Evolutionary conservation across 1,140 invertebrate genomes (phyloP), one percentile per base, ranked within the genome.

Genomic region (Macrobrachium rosenbergii): DNA sequence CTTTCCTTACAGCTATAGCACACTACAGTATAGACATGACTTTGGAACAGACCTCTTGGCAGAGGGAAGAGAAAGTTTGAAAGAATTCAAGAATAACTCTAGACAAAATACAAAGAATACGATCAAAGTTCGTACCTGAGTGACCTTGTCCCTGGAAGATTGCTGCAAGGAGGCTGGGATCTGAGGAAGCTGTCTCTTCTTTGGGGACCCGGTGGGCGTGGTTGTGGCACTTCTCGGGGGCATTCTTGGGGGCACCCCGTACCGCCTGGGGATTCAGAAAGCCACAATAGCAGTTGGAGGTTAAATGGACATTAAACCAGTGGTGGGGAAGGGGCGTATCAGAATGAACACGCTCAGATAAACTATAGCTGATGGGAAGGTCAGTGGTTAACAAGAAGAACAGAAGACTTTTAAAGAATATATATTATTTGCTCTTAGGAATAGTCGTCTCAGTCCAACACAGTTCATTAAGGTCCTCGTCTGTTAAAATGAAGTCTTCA

Each of bases 181-280:
- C 92, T 97, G 96, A 89, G 98, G 98, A 89, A 99, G 94, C 93
- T 99, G 97, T 88, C 98, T 94, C 93, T 98, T 99, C 93, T 98
- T 98, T 45, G 97, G 97, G 60, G 97, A 98, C 64, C 97, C 97
- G 52, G 97, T 97, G 73, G 97, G 97, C n/a, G 97, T 98, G 58
- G 96, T 96, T 59, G 96, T 98, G 62, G 96, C 96, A 69, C 96
- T 98, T 63, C 96, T 94, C 52, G 96, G 96, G 91, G 95, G 76
- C 58, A 89, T 87, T 45, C 86, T 69, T 19, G 67, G 79, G 12
- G 69, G 52, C 11, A 82, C 84, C 62, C 88, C 88, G 58, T 88
- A 89, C 16, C 87, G 80, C 52, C 52, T 52, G 52, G 52, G 52
- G 52, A 52, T 52, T 52, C 52, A 52, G 52, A 52, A 12, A 52